A percentile compares a stretch with the other conserved stretches of the same genome.
Evolutionary conservation across 2,113 vertebrate genomes (phyloP).

Genomic region (Leptobrachium leishanense): DNA sequence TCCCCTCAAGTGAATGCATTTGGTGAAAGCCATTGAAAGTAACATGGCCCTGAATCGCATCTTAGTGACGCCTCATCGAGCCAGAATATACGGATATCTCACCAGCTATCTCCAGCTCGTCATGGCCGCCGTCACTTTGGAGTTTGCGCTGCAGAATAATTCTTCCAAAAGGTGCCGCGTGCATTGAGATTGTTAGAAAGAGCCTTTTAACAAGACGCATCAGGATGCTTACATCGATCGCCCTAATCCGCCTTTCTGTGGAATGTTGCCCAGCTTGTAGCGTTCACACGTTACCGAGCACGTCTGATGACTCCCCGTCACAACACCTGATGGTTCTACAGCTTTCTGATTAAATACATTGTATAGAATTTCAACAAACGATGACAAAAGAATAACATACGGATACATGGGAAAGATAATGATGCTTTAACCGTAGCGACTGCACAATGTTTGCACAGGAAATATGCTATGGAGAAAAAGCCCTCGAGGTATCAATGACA

Average conservation of each 20-base stretch:
- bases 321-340: background rate
- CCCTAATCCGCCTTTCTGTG: background rate
- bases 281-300: background rate
- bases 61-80: background rate
- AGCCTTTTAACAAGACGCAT: conserved; percentile 4
- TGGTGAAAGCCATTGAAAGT: background rate
- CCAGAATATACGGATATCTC: background rate
- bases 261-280: background rate
- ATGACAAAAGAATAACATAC: background rate
- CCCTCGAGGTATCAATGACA: background rate
- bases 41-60: background rate
- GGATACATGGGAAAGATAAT: background rate
- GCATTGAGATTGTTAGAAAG: background rate
- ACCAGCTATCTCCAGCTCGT: background rate
- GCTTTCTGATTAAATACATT: background rate
- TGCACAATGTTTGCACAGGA: background rate
- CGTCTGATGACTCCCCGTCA: background rate
- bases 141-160: background rate
- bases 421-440: background rate
- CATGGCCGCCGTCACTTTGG: background rate
- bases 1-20: too few species aligned
- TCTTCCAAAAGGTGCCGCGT: background rate
- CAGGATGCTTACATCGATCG: background rate
- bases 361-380: background rate
- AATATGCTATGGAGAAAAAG: background rate